Evolutionary conservation across 1,140 invertebrate species (phyloP).

Genomic region (Drosophila mojavensis): DNA sequence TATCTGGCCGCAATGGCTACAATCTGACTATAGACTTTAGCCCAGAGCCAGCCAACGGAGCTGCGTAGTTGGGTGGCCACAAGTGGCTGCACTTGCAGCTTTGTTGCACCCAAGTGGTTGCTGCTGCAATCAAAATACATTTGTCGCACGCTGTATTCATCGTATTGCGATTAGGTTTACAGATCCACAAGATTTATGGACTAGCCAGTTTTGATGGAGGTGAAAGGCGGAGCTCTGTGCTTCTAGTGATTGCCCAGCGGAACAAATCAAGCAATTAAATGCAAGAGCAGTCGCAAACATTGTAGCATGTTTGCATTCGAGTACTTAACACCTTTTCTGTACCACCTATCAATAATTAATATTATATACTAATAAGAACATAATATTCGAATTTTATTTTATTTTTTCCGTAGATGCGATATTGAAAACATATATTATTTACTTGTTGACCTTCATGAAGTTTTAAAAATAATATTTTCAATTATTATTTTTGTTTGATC

Average conservation of each 20-base stretch:
- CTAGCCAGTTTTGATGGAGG: slow-evolving; percentile 11
- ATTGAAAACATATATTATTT: too few species aligned
- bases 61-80: slow-evolving; percentile 63
- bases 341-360: too few species aligned
- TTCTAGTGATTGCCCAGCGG: slow-evolving; percentile 7
- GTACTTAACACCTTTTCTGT: background rate
- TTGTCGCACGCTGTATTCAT: slow-evolving; percentile 48
- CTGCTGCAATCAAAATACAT: slow-evolving; percentile 67
- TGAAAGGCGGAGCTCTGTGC: slow-evolving; percentile 13
- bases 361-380: too few species aligned
- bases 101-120: slow-evolving; percentile 44
- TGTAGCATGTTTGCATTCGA: background rate
- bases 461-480: too few species aligned
- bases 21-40: slow-evolving; percentile 36
- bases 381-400: too few species aligned
- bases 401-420: too few species aligned
- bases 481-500: too few species aligned
- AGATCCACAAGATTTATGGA: slow-evolving; percentile 55
- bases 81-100: slow-evolving; percentile 1
- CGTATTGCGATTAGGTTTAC: slow-evolving; percentile 32
- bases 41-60: slow-evolving; percentile 4
- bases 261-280: slow-evolving; percentile 22
- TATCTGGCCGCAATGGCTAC: slow-evolving; percentile 47
- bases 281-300: slow-evolving; percentile 12
- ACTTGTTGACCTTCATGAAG: too few species aligned